These are phyloP conservation scores for Cactoblastis cactorum DNA, from an alignment of 2,888 invertebrate genomes.

Conservation along the genomic window DNA sequence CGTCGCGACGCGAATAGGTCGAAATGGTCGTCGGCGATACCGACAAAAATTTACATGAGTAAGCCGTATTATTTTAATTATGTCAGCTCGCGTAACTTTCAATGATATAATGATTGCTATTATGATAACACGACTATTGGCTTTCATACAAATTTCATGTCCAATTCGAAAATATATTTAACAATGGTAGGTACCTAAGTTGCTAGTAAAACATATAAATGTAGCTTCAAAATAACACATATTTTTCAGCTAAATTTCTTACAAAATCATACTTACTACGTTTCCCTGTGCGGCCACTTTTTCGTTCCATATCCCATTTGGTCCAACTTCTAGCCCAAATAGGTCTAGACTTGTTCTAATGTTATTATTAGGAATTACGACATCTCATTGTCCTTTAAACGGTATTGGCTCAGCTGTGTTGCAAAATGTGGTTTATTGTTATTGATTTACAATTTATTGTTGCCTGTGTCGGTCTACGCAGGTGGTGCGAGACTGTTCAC, in stretches of 20 bases:
- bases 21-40: too few relatives aligned
- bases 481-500: slow-evolving; percentile 6
- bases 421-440: slow-evolving; percentile 19
- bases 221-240: too few relatives aligned
- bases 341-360: slow-evolving; percentile 54
- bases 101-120: too few relatives aligned
- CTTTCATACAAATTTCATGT: too few relatives aligned
- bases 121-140: too few relatives aligned
- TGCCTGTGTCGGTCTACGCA: neutral
- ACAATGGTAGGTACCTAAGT: too few relatives aligned
- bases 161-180: too few relatives aligned
- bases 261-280: slow-evolving; percentile 20
- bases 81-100: too few relatives aligned
- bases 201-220: too few relatives aligned
- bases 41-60: too few relatives aligned
- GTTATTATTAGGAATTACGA: slow-evolving; percentile 69
- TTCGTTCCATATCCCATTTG: slow-evolving; percentile 41
- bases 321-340: slow-evolving; percentile 42
- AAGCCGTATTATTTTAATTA: too few relatives aligned
- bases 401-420: slow-evolving; percentile 27
- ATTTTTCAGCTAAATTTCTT: neutral
- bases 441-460: slow-evolving; percentile 17
- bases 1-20: too few relatives aligned
- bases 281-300: slow-evolving; percentile 22
- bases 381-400: slow-evolving; percentile 61